Evolutionary conservation across 2,888 invertebrate genomes (phyloP).

Genomic region (Phyllotreta striolata): DNA sequence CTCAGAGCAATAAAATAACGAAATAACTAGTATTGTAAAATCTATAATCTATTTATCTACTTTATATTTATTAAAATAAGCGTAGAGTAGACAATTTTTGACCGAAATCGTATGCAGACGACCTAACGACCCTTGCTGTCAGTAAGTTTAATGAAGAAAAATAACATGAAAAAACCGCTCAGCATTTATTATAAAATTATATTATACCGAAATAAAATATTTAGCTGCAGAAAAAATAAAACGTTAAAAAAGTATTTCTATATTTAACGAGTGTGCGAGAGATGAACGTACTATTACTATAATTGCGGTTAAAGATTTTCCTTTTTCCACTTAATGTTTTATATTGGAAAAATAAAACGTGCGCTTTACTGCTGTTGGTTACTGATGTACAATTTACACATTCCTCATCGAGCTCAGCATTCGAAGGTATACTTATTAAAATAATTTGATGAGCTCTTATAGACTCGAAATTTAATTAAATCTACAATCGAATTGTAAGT

Average conservation of each 20-base stretch:
- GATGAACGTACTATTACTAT: constrained; percentile 52
- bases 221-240: constrained; percentile 54
- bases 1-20: constrained; percentile 63
- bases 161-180: constrained; percentile 52
- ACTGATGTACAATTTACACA: constrained; percentile 28
- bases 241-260: constrained; percentile 60
- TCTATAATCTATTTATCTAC: constrained; percentile 57
- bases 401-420: constrained; percentile 10
- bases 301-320: constrained; percentile 54
- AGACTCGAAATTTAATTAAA: not conserved
- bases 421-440: constrained; percentile 1
- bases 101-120: constrained; percentile 54
- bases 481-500: too few relatives aligned
- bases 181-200: constrained; percentile 59
- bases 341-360: constrained; percentile 51
- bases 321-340: constrained; percentile 52
- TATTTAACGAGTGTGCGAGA: constrained; percentile 57
- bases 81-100: constrained; percentile 43
- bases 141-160: constrained; percentile 29
- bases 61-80: constrained; percentile 48
- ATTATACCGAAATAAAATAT: constrained; percentile 52
- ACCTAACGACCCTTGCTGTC: constrained; percentile 61
- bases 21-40: constrained; percentile 58
- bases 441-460: not conserved
- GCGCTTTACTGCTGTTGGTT: constrained; percentile 58